Evolutionary conservation across 2,888 invertebrate genomes (phyloP).

Genomic region (Taphrorychus bicolor): DNA sequence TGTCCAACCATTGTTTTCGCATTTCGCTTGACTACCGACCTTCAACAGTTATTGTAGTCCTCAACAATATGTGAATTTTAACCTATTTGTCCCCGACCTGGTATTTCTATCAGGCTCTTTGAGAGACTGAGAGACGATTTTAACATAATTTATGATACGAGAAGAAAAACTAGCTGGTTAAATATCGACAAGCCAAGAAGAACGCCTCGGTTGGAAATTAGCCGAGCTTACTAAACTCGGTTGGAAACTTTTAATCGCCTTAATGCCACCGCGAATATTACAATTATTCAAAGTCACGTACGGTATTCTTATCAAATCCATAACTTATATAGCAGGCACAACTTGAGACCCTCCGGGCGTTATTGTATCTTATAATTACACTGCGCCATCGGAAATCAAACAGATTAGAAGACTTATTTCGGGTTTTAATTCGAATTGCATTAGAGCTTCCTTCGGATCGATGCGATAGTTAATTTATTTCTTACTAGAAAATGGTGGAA

Average conservation of each 20-base stretch:
- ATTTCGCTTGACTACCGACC: too few species aligned
- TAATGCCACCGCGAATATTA: slow-evolving; percentile 40
- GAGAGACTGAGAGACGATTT: neutral
- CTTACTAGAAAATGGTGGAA: neutral
- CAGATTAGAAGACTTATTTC: slow-evolving; percentile 35
- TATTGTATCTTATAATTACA: slow-evolving; percentile 43
- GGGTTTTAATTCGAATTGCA: slow-evolving; percentile 6
- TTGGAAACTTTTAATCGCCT: slow-evolving; percentile 42
- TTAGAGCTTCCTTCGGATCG: neutral
- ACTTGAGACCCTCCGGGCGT: slow-evolving; percentile 37
- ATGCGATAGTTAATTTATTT: neutral
- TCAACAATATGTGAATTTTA: too few species aligned
- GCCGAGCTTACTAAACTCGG: slow-evolving; percentile 34
- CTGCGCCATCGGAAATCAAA: slow-evolving; percentile 41
- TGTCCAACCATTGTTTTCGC: too few species aligned
- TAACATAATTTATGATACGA: too few species aligned
- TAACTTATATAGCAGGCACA: slow-evolving; percentile 41
- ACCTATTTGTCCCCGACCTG: too few species aligned
- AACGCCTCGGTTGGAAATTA: slow-evolving; percentile 28
- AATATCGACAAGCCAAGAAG: slow-evolving; percentile 4
- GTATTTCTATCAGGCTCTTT: neutral
- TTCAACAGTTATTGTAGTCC: too few species aligned
- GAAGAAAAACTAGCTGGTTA: neutral
- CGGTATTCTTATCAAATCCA: slow-evolving; percentile 43
- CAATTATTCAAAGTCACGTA: slow-evolving; percentile 44